phyloP scores from a whole-genome alignment of 64 coral and sea anemone genomes.

The Orbicella faveolata region DNA sequence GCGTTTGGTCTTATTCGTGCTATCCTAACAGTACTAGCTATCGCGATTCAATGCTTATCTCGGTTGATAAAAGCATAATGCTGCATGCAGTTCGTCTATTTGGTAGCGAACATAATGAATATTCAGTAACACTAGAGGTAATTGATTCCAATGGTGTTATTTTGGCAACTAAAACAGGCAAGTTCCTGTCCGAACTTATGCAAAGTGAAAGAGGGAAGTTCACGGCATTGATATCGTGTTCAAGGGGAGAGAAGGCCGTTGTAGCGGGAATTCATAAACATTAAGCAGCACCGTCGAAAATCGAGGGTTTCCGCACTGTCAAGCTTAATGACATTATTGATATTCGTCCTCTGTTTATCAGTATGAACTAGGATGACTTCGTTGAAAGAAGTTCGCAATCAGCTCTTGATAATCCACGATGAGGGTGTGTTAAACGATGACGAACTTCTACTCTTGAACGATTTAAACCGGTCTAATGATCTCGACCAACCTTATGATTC shows the following conservation, averaged over 20 bases:
- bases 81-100: constrained; percentile 34
- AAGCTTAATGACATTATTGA: no score
- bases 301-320: no score
- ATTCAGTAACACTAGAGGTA: neutral
- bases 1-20: neutral
- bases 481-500: no score
- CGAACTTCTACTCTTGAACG: no score
- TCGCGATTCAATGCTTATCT: neutral
- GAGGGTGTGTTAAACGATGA: no score
- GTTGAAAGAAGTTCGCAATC: no score
- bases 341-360: no score
- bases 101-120: neutral
- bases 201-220: neutral
- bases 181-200: neutral
- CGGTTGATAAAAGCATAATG: neutral
- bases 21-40: neutral
- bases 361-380: no score
- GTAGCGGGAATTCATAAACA: no score
- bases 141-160: neutral
- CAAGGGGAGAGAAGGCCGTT: neutral
- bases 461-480: no score
- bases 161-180: neutral
- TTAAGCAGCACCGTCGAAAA: no score
- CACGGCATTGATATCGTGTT: constrained; percentile 20
- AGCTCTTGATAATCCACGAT: no score